Evolutionary conservation across 2,888 invertebrate genomes (phyloP), one percentile per base, ranked within the genome.

Genomic region (Allophyes oxyacanthae): DNA sequence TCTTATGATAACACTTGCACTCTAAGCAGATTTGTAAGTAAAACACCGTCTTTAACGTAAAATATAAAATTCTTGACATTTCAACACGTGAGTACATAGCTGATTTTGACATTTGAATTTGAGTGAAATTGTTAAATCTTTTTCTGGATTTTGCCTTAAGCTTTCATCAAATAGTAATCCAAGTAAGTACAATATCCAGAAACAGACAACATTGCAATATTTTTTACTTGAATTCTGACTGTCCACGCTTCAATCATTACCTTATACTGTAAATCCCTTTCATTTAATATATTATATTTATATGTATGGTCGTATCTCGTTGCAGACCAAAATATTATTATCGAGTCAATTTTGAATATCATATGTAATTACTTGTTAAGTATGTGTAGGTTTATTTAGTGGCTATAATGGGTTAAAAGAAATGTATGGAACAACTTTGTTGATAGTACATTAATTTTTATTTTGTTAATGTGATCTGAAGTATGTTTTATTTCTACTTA

Each of bases 1-100:
- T 93, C 94, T 94, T 94, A 94, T 94, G 94, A 94, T 88, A 90
- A 91, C 92, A 91, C 91, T 91, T 88, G 92, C 94, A 94, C 94
- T 88, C 79, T 92, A 90, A 88, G 89, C 92, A 89, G 88, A 87
- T 82, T 83, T 85, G 81, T 90, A 89, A 87, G 86, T 87, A 87
- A 49, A 86, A 86, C 89, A 80, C 80, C 77, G 76, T 78, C 66
- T 86, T 75, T 84, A 86, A 79, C 76, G 55, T 82, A 78, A 79
- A 76, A 72, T 55, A 72, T 81, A 84, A 77, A 80, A 71, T 44
- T 77, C 68, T 71, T 74, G 61, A 60, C 57, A 59, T 58, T 64
- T 68, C 54, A 38, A 73, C 73, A 64, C 72, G 40, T 58, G 26
- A 58, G 30, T 54, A 60, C 43, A 53, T 34, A 51, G 20, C 45